Percentiles rank a stretch among this genome's conserved stretches.
Evolutionary conservation across 2,888 invertebrate species (phyloP).

Genomic region (Chirona hameri): DNA sequence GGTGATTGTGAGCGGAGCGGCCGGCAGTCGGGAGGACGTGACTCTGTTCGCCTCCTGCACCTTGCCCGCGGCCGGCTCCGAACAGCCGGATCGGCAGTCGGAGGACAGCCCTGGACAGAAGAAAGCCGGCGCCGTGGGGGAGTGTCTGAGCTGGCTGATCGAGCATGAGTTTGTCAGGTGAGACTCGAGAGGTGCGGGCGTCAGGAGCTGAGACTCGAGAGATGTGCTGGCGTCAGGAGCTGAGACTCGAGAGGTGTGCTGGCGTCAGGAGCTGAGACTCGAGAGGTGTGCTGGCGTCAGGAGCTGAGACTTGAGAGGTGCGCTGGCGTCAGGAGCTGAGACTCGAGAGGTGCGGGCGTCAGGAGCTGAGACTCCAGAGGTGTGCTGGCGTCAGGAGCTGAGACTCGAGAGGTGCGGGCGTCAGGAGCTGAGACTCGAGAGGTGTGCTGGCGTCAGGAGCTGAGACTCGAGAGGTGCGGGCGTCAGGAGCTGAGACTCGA

Average conservation of each 20-base stretch:
- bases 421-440: no score
- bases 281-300: neutral
- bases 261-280: neutral
- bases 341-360: no score
- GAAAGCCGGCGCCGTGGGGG: neutral
- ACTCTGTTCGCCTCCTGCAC: neutral
- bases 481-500: no score
- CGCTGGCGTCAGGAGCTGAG: neutral
- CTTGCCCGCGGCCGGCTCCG: neutral
- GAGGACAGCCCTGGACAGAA: neutral
- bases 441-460: neutral
- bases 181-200: neutral
- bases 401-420: no score
- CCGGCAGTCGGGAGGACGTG: neutral
- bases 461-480: no score
- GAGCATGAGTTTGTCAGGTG: conserved; percentile 22
- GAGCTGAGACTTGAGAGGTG: neutral
- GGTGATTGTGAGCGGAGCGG: neutral
- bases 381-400: neutral
- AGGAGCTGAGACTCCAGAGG: no score
- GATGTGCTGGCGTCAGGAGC: no score
- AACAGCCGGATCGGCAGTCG: neutral
- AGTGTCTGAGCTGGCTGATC: neutral
- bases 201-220: no score
- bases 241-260: no score